Base-by-base conservation (phyloP, 2,113 vertebrate genomes). In the Leuciscus idus region DNA sequence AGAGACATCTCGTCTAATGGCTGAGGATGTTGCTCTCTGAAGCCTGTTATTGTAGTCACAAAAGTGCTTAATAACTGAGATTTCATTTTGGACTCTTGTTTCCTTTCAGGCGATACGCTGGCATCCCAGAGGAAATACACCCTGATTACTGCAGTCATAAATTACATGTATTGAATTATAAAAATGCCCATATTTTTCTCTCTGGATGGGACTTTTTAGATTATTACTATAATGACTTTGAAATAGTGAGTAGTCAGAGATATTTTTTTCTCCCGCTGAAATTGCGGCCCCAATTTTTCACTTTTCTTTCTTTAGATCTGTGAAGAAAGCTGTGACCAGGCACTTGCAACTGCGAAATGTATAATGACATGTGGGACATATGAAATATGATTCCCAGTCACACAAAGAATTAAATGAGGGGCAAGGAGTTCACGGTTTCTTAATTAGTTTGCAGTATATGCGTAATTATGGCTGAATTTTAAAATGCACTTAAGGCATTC, bases 391-490 rank as follows among this genome's bases (percentile, higher is more conserved):
- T 86, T 75, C n/a, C 30, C 91, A 93, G 93, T 94, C 92, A 93
- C 83, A 88, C 33, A 39, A 57, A 91, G 91, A 92, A 91, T 90
- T 72, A 88, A 93, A 88, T 23, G 87, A 90, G 91, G 89, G 92
- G 84, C 84, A 86, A 75, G 70, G 87, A 92, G 93, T 92, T 94
- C 93, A 92, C 87, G 28, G 81, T 83, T 90, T 92, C 92, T 92
- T 94, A 93, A 94, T 94, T 93, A 94, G 93, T 93, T 94, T 94
- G 92, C 91, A 80, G 88, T 92, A 85, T 90, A 91, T 90, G 89
- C 92, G 89, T 94, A 93, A 94, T 94, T 94, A 94, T 92, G 92
- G 86, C 89, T 92, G 92, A 92, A 93, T 95, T 94, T 93, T 93
- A 93, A 92, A 94, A 94, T 92, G 92, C 91, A 92, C 93, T 94